A percentile compares a stretch with the other conserved stretches of the same genome.
phyloP scores from a whole-genome alignment of 2,797 vertebrate species.

The Emydoidea blandingii region DNA sequence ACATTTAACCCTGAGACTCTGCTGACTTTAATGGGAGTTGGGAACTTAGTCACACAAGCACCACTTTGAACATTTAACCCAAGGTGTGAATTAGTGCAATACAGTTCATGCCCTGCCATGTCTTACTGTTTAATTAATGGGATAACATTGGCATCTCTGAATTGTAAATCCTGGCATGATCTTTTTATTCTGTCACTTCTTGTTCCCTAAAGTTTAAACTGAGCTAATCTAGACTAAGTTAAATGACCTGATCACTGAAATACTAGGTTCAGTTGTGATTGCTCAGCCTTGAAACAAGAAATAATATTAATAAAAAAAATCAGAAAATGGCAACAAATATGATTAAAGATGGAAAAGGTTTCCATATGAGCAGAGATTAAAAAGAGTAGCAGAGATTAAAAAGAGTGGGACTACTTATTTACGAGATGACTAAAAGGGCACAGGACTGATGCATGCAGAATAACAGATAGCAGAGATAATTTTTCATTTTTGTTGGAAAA shows the following conservation, averaged over 20 bases:
- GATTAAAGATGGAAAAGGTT: neutral
- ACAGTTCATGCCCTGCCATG: constrained; percentile 46
- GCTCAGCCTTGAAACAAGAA: neutral
- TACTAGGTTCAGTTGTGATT: neutral
- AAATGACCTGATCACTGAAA: neutral
- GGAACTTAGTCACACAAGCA: neutral
- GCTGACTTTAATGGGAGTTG: constrained; percentile 45
- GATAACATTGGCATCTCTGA: constrained; percentile 48
- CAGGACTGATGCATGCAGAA: no score
- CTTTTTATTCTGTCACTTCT: constrained; percentile 51
- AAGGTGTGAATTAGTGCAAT: constrained; percentile 65
- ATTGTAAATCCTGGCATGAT: constrained; percentile 41
- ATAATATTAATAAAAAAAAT: no score
- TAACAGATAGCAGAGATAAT: neutral
- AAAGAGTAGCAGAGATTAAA: neutral
- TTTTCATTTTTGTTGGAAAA: neutral
- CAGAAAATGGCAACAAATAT: neutral
- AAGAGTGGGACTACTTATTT: neutral
- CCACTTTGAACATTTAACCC: constrained; percentile 60
- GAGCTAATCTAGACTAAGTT: neutral
- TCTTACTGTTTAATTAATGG: constrained; percentile 69
- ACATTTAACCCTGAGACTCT: constrained; percentile 27
- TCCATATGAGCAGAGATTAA: neutral
- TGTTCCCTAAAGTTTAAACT: constrained; percentile 54
- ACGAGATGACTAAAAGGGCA: neutral